Evolutionary conservation across 2,113 vertebrate species (phyloP).

Genomic region (Passer montanus): DNA sequence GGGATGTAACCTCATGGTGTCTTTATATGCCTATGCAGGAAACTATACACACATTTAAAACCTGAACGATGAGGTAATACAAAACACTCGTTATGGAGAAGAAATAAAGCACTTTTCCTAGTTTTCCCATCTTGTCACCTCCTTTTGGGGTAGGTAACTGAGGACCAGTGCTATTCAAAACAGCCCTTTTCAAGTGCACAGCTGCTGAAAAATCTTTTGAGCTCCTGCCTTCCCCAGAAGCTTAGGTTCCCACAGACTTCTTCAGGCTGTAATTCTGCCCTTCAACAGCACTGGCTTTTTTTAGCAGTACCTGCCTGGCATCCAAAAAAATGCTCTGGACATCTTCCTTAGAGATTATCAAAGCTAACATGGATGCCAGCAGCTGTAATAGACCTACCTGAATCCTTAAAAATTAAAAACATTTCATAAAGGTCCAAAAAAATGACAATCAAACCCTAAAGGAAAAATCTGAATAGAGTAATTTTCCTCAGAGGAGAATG

Average conservation of each 20-base stretch:
- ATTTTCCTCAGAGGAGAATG: neutral
- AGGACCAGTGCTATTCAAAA: neutral
- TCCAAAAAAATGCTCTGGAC: neutral
- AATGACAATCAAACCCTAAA: neutral
- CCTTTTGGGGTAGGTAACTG: neutral
- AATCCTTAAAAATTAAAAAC: neutral
- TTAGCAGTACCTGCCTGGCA: neutral
- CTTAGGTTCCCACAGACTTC: neutral
- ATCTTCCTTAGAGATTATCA: neutral
- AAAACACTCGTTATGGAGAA: neutral
- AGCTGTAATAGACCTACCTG: neutral
- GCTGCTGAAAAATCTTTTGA: neutral
- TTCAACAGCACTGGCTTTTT: neutral
- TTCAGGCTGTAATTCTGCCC: neutral
- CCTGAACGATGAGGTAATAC: neutral
- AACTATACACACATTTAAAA: neutral
- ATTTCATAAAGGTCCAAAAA: neutral
- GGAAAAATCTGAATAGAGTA: neutral
- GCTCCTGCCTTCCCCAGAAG: neutral
- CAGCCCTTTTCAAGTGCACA: neutral
- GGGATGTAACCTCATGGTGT: neutral
- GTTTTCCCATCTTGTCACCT: neutral
- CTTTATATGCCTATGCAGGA: neutral
- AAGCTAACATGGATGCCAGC: neutral
- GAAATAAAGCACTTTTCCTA: neutral